phyloP scores from a whole-genome alignment of 2,797 vertebrate genomes.

The Myioborus melanocephalus region DNA sequence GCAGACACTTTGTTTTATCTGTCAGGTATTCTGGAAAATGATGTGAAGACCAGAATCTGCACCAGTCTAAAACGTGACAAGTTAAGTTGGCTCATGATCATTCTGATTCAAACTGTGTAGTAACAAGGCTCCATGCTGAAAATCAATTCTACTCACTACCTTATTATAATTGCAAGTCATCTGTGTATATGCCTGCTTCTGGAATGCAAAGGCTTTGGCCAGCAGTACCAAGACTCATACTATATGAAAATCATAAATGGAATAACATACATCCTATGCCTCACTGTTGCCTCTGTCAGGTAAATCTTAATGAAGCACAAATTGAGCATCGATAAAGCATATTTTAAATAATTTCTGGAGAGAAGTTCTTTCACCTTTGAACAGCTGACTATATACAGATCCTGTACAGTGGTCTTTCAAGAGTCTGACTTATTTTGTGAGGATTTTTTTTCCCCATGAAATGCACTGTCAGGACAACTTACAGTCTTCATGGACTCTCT shows the following conservation, averaged over 20 bases:
- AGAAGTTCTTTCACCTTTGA: background rate
- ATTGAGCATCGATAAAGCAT: background rate
- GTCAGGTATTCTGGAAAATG: background rate
- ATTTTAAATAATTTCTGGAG: background rate
- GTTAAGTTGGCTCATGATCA: background rate
- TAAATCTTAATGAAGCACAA: background rate
- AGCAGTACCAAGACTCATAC: background rate
- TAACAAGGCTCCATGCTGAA: background rate
- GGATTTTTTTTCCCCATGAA: background rate
- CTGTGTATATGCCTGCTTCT: background rate
- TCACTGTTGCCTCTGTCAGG: background rate
- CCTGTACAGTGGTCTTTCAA: background rate
- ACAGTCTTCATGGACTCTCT: background rate
- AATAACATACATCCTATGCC: fast-evolving
- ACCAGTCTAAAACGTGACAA: background rate
- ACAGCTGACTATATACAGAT: background rate
- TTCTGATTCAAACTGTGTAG: background rate
- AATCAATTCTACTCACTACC: background rate
- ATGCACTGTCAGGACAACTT: background rate
- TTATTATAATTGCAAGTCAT: background rate
- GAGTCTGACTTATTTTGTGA: background rate
- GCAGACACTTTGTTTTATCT: background rate
- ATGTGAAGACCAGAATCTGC: background rate
- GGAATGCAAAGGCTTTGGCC: background rate
- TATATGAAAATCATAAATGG: fast-evolving